Conservation (phyloP, 2,888 invertebrate genomes). For the Autographa pulchrina region DNA sequence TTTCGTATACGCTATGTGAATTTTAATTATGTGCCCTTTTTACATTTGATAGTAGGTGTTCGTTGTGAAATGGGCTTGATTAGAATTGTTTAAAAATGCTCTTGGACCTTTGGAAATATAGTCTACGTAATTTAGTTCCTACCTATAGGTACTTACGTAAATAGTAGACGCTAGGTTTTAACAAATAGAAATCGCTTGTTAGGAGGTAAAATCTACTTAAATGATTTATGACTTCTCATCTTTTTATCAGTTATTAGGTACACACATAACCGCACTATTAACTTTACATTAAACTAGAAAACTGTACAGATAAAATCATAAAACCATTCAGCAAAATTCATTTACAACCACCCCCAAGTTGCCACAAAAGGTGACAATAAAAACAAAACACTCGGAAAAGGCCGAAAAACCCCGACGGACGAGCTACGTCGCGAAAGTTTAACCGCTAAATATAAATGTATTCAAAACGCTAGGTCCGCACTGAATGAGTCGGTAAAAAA, state of each 20-base stretch:
- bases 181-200: too few relatives aligned
- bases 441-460: conserved; percentile 47
- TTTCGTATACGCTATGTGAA: conserved; percentile 41
- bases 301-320: background rate
- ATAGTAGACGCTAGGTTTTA: too few relatives aligned
- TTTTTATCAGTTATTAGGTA: too few relatives aligned
- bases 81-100: background rate
- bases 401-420: conserved; percentile 13
- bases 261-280: too few relatives aligned
- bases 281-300: background rate
- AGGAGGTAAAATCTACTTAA: too few relatives aligned
- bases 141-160: too few relatives aligned
- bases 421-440: conserved; percentile 45
- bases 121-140: too few relatives aligned
- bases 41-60: conserved; percentile 13
- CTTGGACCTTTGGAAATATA: too few relatives aligned
- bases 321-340: background rate
- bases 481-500: conserved; percentile 59
- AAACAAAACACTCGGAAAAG: conserved; percentile 14
- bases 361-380: conserved; percentile 27
- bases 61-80: background rate
- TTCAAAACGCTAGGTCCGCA: conserved; percentile 39
- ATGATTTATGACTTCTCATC: too few relatives aligned
- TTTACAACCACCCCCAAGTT: too few relatives aligned
- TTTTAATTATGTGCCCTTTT: conserved; percentile 28